Base-by-base conservation (phyloP, 2,113 vertebrate species). In the Tachycineta bicolor region DNA sequence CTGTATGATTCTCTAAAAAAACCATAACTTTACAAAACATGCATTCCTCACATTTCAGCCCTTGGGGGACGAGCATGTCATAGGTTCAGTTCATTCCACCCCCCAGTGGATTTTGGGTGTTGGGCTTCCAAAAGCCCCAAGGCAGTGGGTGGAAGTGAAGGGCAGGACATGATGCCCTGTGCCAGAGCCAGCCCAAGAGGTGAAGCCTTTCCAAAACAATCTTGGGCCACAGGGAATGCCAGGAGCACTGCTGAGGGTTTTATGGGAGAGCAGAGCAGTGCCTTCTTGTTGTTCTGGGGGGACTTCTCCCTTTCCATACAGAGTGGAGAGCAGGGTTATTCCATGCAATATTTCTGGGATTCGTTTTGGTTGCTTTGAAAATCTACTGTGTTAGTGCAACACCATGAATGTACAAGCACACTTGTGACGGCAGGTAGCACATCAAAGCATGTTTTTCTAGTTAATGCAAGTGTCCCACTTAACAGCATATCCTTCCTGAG, bases 351-450 rank as follows among this genome's bases (percentile, higher is more conserved):
- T 24, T 87, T 79, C 74, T 52, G 47, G 50, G 52, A 59, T 79
- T 46, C 18, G 10, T 43, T 79, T 68, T 3, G 2, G 19, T 37
- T 39, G 31, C 5, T 2, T 2, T 74, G 26, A 24, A 52, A 74
- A 87, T 17, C 10, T 0, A 4, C 12, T 37, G 39, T 28, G 37
- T 25, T 13, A 24, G 29, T n/a, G 33, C 23, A 70, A 37, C 6
- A 7, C 21, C 5, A 16, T 15, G 33, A 29, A 4, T 1, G 15
- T 7, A 78, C 92, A 58, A 0, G 1, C 34, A 59, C 6, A 1
- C 26, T 43, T 80, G 56, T 33, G 75, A 29, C 21, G 26, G 75
- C 6, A 49, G 69, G 37, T 56, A 46, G 31, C 55, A 53, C 9
- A 41, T 25, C 77, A 39, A 50, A 1, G 3, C 15, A 5, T 5